Base-by-base conservation (phyloP, 2,888 invertebrate genomes). In the Coremacera marginata region DNA sequence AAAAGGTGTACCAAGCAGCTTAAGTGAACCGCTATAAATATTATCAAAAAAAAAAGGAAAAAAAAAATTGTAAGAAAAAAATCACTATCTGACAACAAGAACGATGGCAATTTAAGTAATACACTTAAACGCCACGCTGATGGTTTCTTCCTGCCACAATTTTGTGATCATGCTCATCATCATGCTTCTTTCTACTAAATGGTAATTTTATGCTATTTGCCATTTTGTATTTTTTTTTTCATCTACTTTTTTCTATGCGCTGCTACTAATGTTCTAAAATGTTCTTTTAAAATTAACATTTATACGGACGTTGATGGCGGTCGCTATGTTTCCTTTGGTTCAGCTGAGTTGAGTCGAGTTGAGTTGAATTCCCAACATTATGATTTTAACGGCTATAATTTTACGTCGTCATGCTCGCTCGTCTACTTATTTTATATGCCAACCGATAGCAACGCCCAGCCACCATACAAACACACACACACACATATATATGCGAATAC, bases 1-100 rank as follows among this genome's bases (percentile, higher is more conserved):
- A 65, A 62, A 68, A 74, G 71, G 71, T 76, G 77, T 63, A 60
- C 73, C 34, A 67, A 74, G 22, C 37, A 60, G 25, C 37, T 34
- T 8, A 16, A 63, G 37, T 34, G 19, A 34, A 31, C 37, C 34
- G 37, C 25, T 14, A 63, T 8, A 63, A 63, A 63, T 63, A 63
- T 34, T 8, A 14, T 8, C 19, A 63, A 31, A 63, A 63, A 63
- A 34, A 63, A 27, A 63, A 19, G 7, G 14, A 34, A 9, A 55
- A 75, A 70, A 70, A 65, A n/a, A n/a, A n/a, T n/a, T n/a, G n/a
- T n/a, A n/a, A n/a, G n/a, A n/a, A n/a, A n/a, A 70, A 22, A n/a
- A 65, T 8, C 49, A 22, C 22, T 25, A 67, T 49, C 27, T 22
- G 65, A 3, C n/a, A 4, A n/a, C 25, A 52, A 55, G 22, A 49